Conservation (phyloP, 2,797 vertebrate genomes). For the Arnoldichthys spilopterus region DNA sequence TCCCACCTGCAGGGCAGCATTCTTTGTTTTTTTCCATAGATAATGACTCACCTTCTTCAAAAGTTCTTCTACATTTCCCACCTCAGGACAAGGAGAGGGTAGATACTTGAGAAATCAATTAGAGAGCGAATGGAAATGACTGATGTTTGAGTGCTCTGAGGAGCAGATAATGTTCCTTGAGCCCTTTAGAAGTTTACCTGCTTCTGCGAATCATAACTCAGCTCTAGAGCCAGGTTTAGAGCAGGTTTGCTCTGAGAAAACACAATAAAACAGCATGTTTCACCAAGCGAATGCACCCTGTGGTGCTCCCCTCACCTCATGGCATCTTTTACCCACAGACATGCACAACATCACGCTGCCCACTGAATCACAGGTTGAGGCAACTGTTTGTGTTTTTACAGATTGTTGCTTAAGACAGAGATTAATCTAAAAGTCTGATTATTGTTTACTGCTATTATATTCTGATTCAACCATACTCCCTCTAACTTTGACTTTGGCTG, state of each 20-base stretch:
- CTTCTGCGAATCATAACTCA: constrained; percentile 32
- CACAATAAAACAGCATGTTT: constrained; percentile 38
- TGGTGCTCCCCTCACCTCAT: not conserved
- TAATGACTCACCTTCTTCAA: not conserved
- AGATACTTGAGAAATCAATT: constrained; percentile 32
- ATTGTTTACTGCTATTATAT: too few species aligned
- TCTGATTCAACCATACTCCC: too few species aligned
- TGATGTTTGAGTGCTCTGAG: constrained; percentile 34
- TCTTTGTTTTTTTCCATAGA: not conserved
- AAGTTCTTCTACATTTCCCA: constrained; percentile 33
- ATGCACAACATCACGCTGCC: not conserved
- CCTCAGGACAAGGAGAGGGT: too few species aligned
- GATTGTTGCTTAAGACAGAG: too few species aligned
- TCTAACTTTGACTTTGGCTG: too few species aligned
- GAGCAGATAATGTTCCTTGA: constrained; percentile 17
- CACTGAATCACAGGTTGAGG: not conserved
- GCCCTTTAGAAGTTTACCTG: constrained; percentile 13
- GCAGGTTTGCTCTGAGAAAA: constrained; percentile 18
- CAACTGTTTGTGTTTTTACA: not conserved
- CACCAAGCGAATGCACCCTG: constrained; percentile 7
- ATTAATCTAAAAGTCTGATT: too few species aligned
- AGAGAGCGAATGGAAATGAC: constrained; percentile 40
- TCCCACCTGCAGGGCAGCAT: not conserved
- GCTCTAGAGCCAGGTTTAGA: constrained; percentile 32
- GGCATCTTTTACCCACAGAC: constrained; percentile 6